Evolutionary conservation across 2,797 vertebrate genomes (phyloP).

Genomic region (Amblyopsis hoosieri): DNA sequence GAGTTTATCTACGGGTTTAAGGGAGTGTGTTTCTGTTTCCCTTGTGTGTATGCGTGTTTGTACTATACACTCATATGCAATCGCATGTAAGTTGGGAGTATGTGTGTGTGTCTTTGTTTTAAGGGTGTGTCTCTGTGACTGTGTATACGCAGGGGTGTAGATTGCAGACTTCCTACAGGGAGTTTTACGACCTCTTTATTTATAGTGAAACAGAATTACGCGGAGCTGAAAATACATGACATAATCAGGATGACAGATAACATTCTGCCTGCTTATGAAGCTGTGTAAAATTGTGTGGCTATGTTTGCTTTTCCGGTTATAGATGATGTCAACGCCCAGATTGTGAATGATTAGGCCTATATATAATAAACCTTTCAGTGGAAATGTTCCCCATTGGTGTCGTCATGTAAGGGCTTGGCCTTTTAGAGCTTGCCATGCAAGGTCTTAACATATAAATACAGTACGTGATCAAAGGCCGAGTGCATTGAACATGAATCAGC

Average conservation of each 20-base stretch:
- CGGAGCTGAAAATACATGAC: slow-evolving; percentile 64
- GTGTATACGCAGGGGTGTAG: slow-evolving; percentile 13
- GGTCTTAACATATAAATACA: slow-evolving; percentile 50
- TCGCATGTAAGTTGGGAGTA: slow-evolving; percentile 11
- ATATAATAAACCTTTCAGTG: slow-evolving; percentile 35
- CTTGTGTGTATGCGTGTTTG: slow-evolving; percentile 9
- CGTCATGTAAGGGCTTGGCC: slow-evolving; percentile 6
- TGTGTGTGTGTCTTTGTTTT: slow-evolving; percentile 35
- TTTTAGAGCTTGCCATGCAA: slow-evolving; percentile 1
- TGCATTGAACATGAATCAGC: slow-evolving; percentile 7
- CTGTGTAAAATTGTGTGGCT: slow-evolving; percentile 49
- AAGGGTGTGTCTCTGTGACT: slow-evolving; percentile 30
- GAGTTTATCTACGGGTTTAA: slow-evolving; percentile 56
- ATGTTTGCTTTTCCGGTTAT: slow-evolving; percentile 46
- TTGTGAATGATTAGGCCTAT: neutral
- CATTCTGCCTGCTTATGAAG: slow-evolving; percentile 61
- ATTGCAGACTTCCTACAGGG: slow-evolving; percentile 41
- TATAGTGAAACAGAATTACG: slow-evolving; percentile 53
- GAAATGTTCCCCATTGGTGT: slow-evolving; percentile 9
- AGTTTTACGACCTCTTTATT: slow-evolving; percentile 63
- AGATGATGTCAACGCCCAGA: slow-evolving; percentile 21
- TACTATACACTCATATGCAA: neutral
- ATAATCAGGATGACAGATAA: slow-evolving; percentile 71
- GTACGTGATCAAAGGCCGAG: slow-evolving; percentile 47
- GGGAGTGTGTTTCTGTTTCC: slow-evolving; percentile 20